phyloP scores from a whole-genome alignment of 2,113 vertebrate species.

The Pithys albifrons region DNA sequence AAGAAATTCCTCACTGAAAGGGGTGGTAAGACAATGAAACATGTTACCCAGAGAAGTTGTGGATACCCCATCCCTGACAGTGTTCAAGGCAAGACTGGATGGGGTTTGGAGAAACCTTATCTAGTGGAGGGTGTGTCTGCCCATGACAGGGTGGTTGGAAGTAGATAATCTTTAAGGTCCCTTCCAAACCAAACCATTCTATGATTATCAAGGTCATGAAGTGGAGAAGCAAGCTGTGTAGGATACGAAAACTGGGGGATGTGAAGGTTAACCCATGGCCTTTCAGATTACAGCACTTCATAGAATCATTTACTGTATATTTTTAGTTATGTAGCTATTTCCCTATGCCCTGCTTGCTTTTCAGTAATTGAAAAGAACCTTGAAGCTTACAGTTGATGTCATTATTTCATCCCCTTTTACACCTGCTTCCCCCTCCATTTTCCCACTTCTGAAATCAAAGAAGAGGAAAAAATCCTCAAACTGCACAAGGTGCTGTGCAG shows the following conservation, averaged over 20 bases:
- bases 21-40: background rate
- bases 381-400: background rate
- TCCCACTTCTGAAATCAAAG: background rate
- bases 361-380: background rate
- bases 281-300: background rate
- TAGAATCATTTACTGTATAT: background rate
- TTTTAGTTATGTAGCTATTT: background rate
- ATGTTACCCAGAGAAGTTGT: background rate
- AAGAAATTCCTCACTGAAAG: background rate
- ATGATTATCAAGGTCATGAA: background rate
- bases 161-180: background rate
- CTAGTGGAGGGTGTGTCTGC: background rate
- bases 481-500: background rate
- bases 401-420: background rate
- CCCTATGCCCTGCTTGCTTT: background rate
- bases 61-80: background rate
- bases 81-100: background rate
- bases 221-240: background rate
- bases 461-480: background rate
- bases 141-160: background rate
- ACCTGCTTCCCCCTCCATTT: background rate
- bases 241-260: background rate
- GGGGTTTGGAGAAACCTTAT: background rate
- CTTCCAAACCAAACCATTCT: background rate
- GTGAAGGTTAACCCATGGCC: fast-evolving